Evolutionary conservation across 2,888 invertebrate species (phyloP), one percentile per base, ranked within the genome.

Genomic region (Brachyptera risi): DNA sequence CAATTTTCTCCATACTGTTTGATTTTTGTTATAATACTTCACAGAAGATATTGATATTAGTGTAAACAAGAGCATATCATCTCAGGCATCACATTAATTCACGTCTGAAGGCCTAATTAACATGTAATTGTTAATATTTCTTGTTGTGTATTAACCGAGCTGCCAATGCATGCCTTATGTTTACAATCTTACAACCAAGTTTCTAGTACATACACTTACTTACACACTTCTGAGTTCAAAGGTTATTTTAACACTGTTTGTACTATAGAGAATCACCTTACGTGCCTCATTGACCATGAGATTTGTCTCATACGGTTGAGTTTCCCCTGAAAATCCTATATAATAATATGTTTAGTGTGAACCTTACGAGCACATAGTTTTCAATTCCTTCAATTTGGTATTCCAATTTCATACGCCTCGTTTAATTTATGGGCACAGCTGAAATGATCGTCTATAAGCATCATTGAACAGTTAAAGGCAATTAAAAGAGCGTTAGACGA

Each of bases 301-400:
- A 21, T 54, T 11, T 11, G 35, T 54, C 54, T 17, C 54, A 23
- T 37, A 37, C 19, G 54, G 54, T 5, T 37, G 35, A 31, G 21
- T 35, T 37, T 54, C 54, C 54, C 37, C 17, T 35, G 54, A 37
- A 37, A 31, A 19, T 54, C 37, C 35, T 35, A 19, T 26, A 2
- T 49, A 49, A 7, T 17, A 35, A 51, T 51, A 35, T 51, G 27
- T 35, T 35, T 35, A 21, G 37, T 35, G 54, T 54, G 21, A 31
- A 37, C 35, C 35, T 31, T 54, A 51, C 54, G 35, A 47, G 47
- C 37, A 19, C 54, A 37, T 21, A 54, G 54, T 54, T 54, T 54
- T 54, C 54, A 54, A 54, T 54, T 54, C 54, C 54, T 54, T 54
- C 54, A 54, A 37, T 54, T 35, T 54, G 54, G 54, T 54, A 54